Percentiles rank a stretch among this genome's conserved stretches.
These are phyloP conservation scores for Caenorhabditis auriculariae DNA, from an alignment of 2,888 invertebrate genomes.

Conservation along the genomic window DNA sequence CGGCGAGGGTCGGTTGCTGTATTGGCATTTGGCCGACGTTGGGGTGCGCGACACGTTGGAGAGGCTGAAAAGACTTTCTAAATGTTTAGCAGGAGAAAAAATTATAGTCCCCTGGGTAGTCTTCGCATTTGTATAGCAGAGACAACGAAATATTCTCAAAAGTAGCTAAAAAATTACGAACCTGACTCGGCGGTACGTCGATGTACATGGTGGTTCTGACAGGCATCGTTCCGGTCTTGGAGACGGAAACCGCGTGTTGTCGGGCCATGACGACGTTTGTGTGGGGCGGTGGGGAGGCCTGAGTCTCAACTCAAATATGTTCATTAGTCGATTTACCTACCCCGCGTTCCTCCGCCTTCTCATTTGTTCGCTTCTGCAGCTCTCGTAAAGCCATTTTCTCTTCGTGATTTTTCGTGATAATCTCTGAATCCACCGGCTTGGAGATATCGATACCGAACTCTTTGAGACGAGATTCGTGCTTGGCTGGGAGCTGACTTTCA, in stretches of 20 bases:
- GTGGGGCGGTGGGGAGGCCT: background rate
- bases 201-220: no score
- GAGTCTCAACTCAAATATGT: background rate
- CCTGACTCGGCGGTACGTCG: constrained; percentile 4
- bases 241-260: background rate
- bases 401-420: background rate
- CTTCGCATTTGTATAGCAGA: no score
- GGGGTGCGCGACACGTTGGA: no score
- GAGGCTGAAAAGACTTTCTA: no score
- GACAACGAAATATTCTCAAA: background rate
- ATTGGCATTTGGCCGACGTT: no score
- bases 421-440: constrained; percentile 4
- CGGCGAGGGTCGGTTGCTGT: no score
- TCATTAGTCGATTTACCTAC: background rate
- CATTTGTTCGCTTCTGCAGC: constrained; percentile 1
- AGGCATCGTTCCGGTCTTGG: background rate
- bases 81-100: no score
- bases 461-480: constrained; percentile 5
- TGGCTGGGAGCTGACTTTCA: constrained; percentile 1
- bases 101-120: no score
- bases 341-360: background rate
- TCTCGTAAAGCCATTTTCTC: constrained; percentile 3
- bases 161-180: background rate
- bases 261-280: background rate
- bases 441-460: constrained; percentile 7